Percentiles rank a stretch among this genome's conserved stretches.
These are phyloP conservation scores for Dicycla oo DNA, from an alignment of 2,888 invertebrate genomes.

Conservation along the genomic window DNA sequence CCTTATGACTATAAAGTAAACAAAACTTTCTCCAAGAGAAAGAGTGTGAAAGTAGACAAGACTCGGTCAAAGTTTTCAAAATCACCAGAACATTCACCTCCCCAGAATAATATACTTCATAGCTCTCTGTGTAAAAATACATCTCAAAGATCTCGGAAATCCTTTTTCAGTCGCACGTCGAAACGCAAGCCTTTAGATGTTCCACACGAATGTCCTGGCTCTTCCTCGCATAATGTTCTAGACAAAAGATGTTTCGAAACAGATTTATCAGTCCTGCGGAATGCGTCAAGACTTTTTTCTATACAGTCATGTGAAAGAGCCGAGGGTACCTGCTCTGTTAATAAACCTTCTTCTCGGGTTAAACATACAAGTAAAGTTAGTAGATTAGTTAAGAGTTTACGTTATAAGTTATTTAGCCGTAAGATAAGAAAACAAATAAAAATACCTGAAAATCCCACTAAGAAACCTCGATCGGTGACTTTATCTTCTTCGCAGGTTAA, in stretches of 20 bases:
- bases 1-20: background rate
- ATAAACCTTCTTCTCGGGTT: slow-evolving; percentile 6
- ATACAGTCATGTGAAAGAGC: slow-evolving; percentile 1
- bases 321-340: background rate
- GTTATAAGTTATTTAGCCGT: slow-evolving; percentile 53
- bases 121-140: background rate
- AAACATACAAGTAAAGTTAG: slow-evolving; percentile 32
- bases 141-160: background rate
- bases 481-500: background rate
- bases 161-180: background rate
- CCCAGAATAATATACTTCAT: background rate
- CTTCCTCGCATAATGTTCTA: background rate
- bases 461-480: background rate
- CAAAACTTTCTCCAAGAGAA: background rate
- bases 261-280: background rate
- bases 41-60: background rate
- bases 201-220: background rate
- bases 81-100: background rate
- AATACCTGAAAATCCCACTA: background rate
- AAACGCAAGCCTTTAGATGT: background rate
- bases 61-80: background rate
- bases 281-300: background rate
- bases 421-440: slow-evolving; percentile 31
- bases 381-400: slow-evolving; percentile 40
- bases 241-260: slow-evolving; percentile 3